Base-by-base conservation (phyloP, 2,888 invertebrate genomes). In the Caenorhabditis japonica region DNA sequence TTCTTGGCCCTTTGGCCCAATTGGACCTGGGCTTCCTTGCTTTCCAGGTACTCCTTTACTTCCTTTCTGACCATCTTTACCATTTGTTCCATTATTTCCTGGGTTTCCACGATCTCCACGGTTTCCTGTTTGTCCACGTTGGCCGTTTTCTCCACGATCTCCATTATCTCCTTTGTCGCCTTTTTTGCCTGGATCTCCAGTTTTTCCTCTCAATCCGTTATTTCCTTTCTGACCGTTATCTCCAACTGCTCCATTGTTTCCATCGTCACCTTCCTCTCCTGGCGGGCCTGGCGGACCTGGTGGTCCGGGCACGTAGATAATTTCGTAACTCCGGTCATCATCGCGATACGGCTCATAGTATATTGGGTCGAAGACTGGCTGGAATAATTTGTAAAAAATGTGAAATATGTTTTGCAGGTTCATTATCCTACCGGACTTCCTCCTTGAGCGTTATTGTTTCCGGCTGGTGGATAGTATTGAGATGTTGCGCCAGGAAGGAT, bases 271-370 rank as follows among this genome's bases (percentile, higher is more conserved):
- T 1, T 7, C 19, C 10, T 17, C 4, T 5, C 43, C 43, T 7
- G 43, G 60, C 8, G 61, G 61, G 0, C 61, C 61, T 0, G 61
- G 61, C 1, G 61, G 61, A 1, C 61, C 61, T 0, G 61, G 61
- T 1, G 61, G 61, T 21, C 61, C 61, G 4, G 62, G 49, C 7
- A 49, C 15, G 36, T 49, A 49, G 21, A 49, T 17, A 1, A 49
- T 49, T 13, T 49, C 49, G 3, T 15, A 2, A 15, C 34, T 47
- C 33, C 19, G 4, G n/a, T 49, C 49, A 15, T 47, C 47, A 17
- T 33, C 33, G 15, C 19, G 13, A 41, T 12, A 49, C 10, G 49
- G 49, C 34, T 49, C 49, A 21, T 49, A 49, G 34, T 13, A n/a
- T 1, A 49, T 49, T 17, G 49, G 47, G 5, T 30, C 30, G 10